Base-by-base conservation (phyloP, 2,113 vertebrate species). In the Tupaia tana region DNA sequence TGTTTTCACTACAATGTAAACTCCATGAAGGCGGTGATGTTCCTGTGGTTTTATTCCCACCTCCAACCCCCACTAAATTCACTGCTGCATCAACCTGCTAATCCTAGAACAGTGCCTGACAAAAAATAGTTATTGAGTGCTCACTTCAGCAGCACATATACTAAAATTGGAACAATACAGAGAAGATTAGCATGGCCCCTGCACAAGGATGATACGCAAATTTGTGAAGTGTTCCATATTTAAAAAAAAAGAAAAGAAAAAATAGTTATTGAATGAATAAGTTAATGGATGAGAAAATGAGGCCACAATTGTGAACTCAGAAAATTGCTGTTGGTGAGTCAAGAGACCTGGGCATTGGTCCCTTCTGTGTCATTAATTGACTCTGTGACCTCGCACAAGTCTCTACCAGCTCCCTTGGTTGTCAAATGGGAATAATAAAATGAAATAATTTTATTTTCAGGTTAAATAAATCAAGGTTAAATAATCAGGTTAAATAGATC, bases 1-100 rank as follows among this genome's bases (percentile, higher is more conserved):
- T 90, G 75, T 31, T 80, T 94, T 63, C 18, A 67, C 22, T 90
- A 69, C 43, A 90, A n/a, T 63, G 18, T n/a, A 93, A 93, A 90
- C 52, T 87, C 34, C 13, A 52, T 3, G 16, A 92, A 54, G 13
- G 10, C 78, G 91, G 52, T 14, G n/a, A 91, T 61, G 43, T 43
- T 43, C 43, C 43, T 43, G 43, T 66, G 22, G 9, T 73, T 74
- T 70, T 63, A 20, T 84, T 77, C 71, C 20, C 15, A 9, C 9
- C 12, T 77, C 71, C 20, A 12, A 9, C 9, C 15, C 27, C 52
- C 54, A 27, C 27, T 73, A 20, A 87, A 75, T 82, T 9, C n/a
- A 83, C 56, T 71, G 34, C 29, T 74, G 16, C 59, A 83, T 80
- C 16, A 95, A n/a, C 31, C 64, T 92, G 54, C 14, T 87, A 78